Conservation (phyloP, 2,113 vertebrate species). For the Plestiodon gilberti region DNA sequence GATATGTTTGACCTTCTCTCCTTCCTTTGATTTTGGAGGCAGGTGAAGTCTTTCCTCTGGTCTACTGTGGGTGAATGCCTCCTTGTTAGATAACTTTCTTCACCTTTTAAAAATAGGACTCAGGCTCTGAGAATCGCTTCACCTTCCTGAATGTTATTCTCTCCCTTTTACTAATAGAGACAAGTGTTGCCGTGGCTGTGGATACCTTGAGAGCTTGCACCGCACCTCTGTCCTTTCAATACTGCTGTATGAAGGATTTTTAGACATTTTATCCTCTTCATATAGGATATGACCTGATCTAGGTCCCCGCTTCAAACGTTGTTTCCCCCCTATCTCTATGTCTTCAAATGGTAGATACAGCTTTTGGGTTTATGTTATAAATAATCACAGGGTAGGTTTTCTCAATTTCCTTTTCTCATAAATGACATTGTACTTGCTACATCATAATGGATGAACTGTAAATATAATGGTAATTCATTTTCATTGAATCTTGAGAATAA, state of each 20-base stretch:
- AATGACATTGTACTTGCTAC: not conserved
- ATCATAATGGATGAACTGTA: slow-evolving; percentile 20
- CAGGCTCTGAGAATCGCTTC: no score
- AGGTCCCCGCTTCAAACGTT: not conserved
- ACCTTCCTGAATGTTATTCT: no score
- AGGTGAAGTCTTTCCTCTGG: no score
- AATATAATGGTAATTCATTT: slow-evolving; percentile 19
- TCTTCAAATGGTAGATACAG: not conserved
- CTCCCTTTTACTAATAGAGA: no score
- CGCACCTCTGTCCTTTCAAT: not conserved
- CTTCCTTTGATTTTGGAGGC: no score
- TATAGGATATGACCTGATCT: no score
- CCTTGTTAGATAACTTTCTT: no score
- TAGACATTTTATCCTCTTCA: not conserved
- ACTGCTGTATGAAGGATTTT: not conserved
- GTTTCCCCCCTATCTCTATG: not conserved
- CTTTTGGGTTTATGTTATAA: not conserved
- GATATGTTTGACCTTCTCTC: no score
- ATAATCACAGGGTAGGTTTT: not conserved
- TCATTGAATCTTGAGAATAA: slow-evolving; percentile 17
- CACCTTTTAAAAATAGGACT: no score
- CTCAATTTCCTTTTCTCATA: slow-evolving; percentile 16
- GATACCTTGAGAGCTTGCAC: no score
- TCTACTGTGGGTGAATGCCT: no score
- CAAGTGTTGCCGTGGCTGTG: no score